Percentiles rank a stretch among this genome's conserved stretches.
Evolutionary conservation across 2,113 vertebrate species (phyloP).

Genomic region (Thalassoma bifasciatum): DNA sequence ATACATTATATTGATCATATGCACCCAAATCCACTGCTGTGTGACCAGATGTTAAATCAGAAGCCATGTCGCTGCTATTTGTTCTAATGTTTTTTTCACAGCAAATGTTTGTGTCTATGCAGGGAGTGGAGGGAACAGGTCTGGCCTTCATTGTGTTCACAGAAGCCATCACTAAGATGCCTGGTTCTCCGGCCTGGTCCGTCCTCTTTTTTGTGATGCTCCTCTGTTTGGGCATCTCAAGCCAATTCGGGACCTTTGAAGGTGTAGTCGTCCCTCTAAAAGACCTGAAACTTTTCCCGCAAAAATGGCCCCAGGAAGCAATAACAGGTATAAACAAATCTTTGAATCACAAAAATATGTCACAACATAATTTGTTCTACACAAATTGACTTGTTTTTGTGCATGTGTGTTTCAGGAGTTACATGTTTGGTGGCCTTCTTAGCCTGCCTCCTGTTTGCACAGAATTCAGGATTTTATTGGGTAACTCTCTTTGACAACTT

Average conservation of each 20-base stretch:
- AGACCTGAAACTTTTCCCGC: conserved; percentile 84
- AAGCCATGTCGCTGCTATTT: background rate
- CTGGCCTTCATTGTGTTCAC: conserved; percentile 96
- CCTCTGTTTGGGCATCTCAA: conserved; percentile 92
- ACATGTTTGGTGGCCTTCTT: conserved; percentile 85
- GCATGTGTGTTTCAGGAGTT: conserved; percentile 80
- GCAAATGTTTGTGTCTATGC: conserved; percentile 24
- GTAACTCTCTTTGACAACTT: conserved; percentile 91
- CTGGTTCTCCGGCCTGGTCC: conserved; percentile 88
- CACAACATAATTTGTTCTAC: background rate
- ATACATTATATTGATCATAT: too few species aligned
- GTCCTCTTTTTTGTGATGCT: conserved; percentile 95
- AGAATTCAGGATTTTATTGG: conserved; percentile 94
- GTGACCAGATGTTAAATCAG: too few species aligned
- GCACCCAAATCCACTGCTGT: too few species aligned
- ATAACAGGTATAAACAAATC: conserved; percentile 87
- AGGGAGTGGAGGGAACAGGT: conserved; percentile 95
- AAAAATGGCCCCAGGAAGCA: conserved; percentile 89
- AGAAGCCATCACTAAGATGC: conserved; percentile 95
- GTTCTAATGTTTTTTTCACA: background rate
- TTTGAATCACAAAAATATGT: background rate
- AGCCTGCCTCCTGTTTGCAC: conserved; percentile 87
- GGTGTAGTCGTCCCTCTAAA: conserved; percentile 89
- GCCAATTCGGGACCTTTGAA: conserved; percentile 93
- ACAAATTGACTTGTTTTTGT: background rate